Conservation (phyloP, 2,888 invertebrate species). For the Cosmorhoe ocellata region DNA sequence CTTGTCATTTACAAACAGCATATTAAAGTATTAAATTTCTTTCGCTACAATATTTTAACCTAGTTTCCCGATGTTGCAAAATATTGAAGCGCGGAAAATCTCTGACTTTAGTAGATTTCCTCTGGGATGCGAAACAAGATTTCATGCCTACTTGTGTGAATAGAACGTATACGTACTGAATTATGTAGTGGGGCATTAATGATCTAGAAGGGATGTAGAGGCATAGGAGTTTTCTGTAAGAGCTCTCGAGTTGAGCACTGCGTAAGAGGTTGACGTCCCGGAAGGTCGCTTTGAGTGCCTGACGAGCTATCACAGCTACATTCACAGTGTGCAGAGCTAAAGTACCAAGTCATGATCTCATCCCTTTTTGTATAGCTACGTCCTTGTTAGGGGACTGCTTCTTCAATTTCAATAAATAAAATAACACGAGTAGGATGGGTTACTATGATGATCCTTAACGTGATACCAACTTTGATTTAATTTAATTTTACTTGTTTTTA, state of each 20-base stretch:
- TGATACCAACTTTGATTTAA: neutral
- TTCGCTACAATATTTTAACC: constrained; percentile 21
- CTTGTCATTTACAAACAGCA: constrained; percentile 1
- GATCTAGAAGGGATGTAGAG: constrained; percentile 58
- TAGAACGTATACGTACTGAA: constrained; percentile 37
- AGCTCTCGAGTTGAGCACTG: constrained; percentile 58
- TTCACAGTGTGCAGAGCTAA: constrained; percentile 35
- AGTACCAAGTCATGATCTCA: constrained; percentile 37
- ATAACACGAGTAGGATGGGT: neutral
- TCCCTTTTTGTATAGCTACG: constrained; percentile 6
- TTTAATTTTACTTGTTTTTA: neutral
- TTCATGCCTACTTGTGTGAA: constrained; percentile 39
- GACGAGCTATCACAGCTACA: constrained; percentile 42
- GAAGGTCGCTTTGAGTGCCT: constrained; percentile 45
- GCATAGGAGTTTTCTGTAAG: constrained; percentile 66
- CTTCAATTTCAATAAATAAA: constrained; percentile 3
- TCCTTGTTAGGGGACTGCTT: constrained; percentile 1
- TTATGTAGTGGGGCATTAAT: constrained; percentile 54
- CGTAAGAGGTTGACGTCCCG: constrained; percentile 58
- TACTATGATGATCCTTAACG: neutral
- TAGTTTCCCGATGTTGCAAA: constrained; percentile 28
- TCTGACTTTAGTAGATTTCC: constrained; percentile 39
- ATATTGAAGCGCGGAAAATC: constrained; percentile 32
- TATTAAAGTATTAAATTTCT: constrained; percentile 17
- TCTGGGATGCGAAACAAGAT: constrained; percentile 44